Percentiles rank a stretch among this genome's conserved stretches.
Conservation (phyloP, 2,888 invertebrate species). For the Glaucopsyche alexis region DNA sequence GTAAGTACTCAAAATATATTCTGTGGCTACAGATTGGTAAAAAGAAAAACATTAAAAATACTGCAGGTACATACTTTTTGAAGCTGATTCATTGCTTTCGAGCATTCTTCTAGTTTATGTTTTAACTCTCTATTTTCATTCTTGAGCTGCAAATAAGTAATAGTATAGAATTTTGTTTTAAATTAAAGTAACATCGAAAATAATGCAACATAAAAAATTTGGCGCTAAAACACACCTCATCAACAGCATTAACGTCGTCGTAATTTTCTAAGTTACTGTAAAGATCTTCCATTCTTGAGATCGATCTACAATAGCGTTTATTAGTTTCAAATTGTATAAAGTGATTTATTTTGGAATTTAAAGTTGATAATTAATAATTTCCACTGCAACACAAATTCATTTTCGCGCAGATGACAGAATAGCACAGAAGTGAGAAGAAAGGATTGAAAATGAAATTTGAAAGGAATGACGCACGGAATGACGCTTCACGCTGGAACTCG, state of each 20-base stretch:
- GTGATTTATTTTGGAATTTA: too few species aligned
- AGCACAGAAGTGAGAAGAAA: too few species aligned
- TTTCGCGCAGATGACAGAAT: too few species aligned
- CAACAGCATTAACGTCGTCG: slow-evolving; percentile 53
- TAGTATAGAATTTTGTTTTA: slow-evolving; percentile 11
- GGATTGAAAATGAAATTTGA: too few species aligned
- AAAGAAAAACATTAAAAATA: too few species aligned
- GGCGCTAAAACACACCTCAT: slow-evolving; percentile 70
- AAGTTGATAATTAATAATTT: too few species aligned
- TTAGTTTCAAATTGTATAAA: not conserved
- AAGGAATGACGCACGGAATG: too few species aligned
- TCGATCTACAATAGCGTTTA: not conserved
- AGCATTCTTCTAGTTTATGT: slow-evolving; percentile 55
- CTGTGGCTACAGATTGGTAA: too few species aligned
- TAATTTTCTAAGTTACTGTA: slow-evolving; percentile 67
- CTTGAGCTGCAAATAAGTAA: slow-evolving; percentile 53
- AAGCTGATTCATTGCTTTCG: slow-evolving; percentile 51
- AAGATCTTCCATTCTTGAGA: slow-evolving; percentile 56
- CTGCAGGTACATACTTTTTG: slow-evolving; percentile 55
- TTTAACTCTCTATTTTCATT: slow-evolving; percentile 62
- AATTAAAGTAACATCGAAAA: not conserved
- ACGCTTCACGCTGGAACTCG: too few species aligned
- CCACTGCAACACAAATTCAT: too few species aligned
- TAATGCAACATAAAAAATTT: slow-evolving; percentile 36
- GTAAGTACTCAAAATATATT: too few species aligned